phyloP scores from a whole-genome alignment of 1,140 invertebrate genomes.

The Anastatus disparis region DNA sequence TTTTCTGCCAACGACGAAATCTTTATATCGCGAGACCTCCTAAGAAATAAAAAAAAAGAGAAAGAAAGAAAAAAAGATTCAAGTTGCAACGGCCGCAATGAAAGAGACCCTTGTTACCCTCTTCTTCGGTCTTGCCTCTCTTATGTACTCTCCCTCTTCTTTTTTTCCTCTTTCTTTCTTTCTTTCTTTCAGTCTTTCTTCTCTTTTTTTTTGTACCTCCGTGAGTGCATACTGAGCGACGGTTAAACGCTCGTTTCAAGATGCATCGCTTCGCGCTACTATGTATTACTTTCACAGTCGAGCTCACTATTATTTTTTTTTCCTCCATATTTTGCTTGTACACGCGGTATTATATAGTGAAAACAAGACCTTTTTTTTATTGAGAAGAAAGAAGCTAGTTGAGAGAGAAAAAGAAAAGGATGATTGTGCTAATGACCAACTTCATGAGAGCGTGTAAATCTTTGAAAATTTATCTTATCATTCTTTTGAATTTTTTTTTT shows the following conservation, averaged over 20 bases:
- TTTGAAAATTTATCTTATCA: constrained; percentile 37
- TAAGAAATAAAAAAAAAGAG: neutral
- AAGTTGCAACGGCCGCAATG: constrained; percentile 45
- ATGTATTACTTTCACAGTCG: constrained; percentile 16
- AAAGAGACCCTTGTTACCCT: constrained; percentile 59
- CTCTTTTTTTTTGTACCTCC: neutral
- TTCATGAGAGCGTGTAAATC: constrained; percentile 13
- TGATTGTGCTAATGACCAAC: constrained; percentile 17
- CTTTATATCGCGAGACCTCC: constrained; percentile 14
- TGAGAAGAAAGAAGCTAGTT: neutral
- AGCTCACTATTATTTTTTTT: no score
- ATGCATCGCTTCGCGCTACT: constrained; percentile 2
- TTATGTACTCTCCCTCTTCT: neutral
- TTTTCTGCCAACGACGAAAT: constrained; percentile 34
- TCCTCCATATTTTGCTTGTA: constrained; percentile 10
- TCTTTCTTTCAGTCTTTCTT: neutral
- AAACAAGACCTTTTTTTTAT: constrained; percentile 21
- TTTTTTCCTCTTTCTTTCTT: neutral
- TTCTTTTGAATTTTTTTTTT: no score
- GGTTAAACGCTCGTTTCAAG: constrained; percentile 9
- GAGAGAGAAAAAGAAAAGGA: neutral
- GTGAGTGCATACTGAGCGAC: neutral
- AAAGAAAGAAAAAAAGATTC: constrained; percentile 30
- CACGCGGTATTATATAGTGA: neutral
- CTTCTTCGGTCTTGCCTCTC: constrained; percentile 33